phyloP scores from a whole-genome alignment of 2,797 vertebrate species.

The Pelochelys cantorii region DNA sequence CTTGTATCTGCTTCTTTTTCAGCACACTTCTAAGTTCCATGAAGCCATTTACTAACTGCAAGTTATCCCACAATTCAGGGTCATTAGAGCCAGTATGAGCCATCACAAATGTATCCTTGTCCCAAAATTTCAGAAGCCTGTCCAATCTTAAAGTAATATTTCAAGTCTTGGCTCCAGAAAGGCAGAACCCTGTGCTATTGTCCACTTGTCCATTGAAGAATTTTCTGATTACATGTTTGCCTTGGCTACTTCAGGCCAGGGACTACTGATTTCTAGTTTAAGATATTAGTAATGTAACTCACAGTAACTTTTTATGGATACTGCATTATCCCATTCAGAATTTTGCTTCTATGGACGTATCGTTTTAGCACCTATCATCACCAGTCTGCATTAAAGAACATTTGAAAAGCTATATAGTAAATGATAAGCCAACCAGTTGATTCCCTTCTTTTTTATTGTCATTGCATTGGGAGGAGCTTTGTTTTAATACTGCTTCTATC shows the following conservation, averaged over 20 bases:
- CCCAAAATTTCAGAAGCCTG: neutral
- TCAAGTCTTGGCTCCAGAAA: neutral
- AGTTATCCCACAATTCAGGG: neutral
- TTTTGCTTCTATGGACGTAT: neutral
- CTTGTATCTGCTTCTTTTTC: neutral
- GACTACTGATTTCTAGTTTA: neutral
- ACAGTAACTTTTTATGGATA: neutral
- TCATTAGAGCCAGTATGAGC: neutral
- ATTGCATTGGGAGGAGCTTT: neutral
- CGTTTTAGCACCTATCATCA: neutral
- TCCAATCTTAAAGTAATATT: neutral
- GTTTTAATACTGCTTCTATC: neutral
- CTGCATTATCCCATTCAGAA: neutral
- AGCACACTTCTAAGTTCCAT: neutral
- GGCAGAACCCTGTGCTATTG: neutral
- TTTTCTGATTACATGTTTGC: neutral
- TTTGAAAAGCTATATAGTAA: neutral
- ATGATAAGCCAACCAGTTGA: neutral
- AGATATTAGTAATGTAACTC: neutral
- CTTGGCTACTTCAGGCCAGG: neutral
- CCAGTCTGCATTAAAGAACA: neutral
- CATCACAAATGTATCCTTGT: neutral
- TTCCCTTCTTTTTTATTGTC: neutral
- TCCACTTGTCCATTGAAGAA: neutral
- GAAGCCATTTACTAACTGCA: neutral